Conservation (phyloP, 2,888 invertebrate genomes). For the Caenorhabditis sinica region DNA sequence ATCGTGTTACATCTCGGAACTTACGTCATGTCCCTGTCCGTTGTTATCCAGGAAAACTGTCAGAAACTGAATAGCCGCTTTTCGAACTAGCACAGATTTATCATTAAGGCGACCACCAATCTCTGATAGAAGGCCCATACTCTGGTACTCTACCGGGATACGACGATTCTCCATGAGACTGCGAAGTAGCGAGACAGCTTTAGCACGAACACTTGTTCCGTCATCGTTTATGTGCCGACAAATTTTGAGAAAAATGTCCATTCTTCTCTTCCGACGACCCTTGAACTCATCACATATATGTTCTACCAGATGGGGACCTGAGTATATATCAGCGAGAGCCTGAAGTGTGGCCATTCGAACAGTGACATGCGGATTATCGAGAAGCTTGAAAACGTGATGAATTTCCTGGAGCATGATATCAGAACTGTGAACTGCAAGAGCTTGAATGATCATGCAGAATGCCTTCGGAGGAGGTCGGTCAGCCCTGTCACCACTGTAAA, state of each 20-base stretch:
- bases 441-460: conserved; percentile 58
- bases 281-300: conserved; percentile 1
- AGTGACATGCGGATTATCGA: conserved; percentile 35
- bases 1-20: neutral
- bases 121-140: conserved; percentile 53
- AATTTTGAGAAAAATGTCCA: conserved; percentile 18
- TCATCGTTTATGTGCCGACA: conserved; percentile 45
- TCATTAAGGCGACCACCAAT: conserved; percentile 64
- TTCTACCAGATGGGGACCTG: conserved; percentile 13
- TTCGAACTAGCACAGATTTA: conserved; percentile 88
- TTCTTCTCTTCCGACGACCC: neutral
- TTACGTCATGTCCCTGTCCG: conserved; percentile 86
- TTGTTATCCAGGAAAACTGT: conserved; percentile 90
- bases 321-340: conserved; percentile 44
- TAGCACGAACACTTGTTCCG: conserved; percentile 86
- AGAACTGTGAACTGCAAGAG: conserved; percentile 21
- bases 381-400: conserved; percentile 17
- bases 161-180: conserved; percentile 54
- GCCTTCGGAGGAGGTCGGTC: conserved; percentile 67
- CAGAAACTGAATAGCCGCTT: conserved; percentile 90
- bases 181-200: conserved; percentile 90
- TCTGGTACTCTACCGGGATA: conserved; percentile 58
- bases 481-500: conserved; percentile 61
- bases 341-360: conserved; percentile 47
- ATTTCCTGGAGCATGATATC: conserved; percentile 49